Base-by-base conservation (phyloP, 1,140 invertebrate species). In the Leptinotarsa lineolata region DNA sequence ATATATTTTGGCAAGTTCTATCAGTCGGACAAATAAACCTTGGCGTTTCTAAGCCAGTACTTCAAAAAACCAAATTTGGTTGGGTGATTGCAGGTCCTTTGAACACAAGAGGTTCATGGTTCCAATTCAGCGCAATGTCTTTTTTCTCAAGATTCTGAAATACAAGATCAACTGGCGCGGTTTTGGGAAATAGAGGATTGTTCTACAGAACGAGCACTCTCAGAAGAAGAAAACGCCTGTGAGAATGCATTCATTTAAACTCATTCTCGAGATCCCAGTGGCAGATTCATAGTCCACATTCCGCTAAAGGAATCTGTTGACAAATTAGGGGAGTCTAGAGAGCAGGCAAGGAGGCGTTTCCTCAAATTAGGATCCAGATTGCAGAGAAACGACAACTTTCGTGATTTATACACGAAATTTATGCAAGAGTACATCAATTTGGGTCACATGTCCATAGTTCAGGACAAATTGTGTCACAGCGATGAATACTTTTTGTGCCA, bases 361-460 rank as follows among this genome's bases (percentile, higher is more conserved):
- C 65, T 78, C 3, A 65, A 58, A 44, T 61, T 82, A 64, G 81
- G 83, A 78, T 72, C 71, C 16, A 11, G 72, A 3, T 54, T 84
- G 30, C 78, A 81, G 71, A 16, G 63, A 21, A 4, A 63, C n/a
- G n/a, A n/a, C n/a, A n/a, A n/a, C n/a, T n/a, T n/a, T n/a, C 6
- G 24, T 24, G 24, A 24, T 24, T 24, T 1, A 24, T 83, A 84
- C 70, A 30, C 44, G 4, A 60, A 80, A 72, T 83, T 84, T 64
- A 82, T 86, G 44, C 24, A 80, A 30, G 84, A 85, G 73, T 85
- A 85, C 72, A 39, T 65, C 11, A 46, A 74, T 2, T 65, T 82
- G 68, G 79, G 79, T 11, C 80, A 84, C 68, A 79, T 78, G 77
- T 44, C 60, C 15, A 18, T 4, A 48, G 5, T 68, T 18, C 8